Conservation (phyloP, 2,113 vertebrate species). For the Pomatorhinus ruficollis region DNA sequence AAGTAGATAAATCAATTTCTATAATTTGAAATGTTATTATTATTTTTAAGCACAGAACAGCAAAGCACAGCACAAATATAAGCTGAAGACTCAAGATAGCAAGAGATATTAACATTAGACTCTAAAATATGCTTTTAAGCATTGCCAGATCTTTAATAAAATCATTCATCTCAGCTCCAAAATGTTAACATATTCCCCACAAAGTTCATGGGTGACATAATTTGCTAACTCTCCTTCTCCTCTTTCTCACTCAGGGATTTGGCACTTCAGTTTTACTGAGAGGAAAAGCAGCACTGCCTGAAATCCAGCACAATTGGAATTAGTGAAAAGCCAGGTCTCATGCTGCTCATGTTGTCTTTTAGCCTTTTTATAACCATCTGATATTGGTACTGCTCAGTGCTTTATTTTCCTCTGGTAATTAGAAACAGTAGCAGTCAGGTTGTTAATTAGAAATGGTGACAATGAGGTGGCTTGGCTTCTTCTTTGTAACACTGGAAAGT, state of each 20-base stretch:
- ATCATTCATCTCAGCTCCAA: background rate
- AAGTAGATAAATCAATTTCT: background rate
- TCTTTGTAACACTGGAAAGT: background rate
- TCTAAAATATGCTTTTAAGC: background rate
- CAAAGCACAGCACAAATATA: background rate
- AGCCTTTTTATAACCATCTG: slow-evolving; percentile 65
- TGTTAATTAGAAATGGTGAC: slow-evolving; percentile 39
- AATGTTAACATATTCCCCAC: slow-evolving; percentile 21
- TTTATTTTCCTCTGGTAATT: slow-evolving; percentile 50
- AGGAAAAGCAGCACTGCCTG: slow-evolving; percentile 2
- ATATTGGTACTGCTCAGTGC: background rate
- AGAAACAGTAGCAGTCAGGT: slow-evolving; percentile 14
- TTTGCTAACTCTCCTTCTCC: slow-evolving; percentile 46
- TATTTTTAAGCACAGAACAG: slow-evolving; percentile 1
- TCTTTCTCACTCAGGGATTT: slow-evolving; percentile 36
- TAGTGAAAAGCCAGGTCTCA: slow-evolving; percentile 47
- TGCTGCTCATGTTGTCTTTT: slow-evolving; percentile 63
- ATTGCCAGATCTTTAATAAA: background rate
- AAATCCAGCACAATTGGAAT: slow-evolving; percentile 40
- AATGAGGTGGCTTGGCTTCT: background rate
- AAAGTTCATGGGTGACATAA: slow-evolving; percentile 17
- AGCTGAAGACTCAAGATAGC: background rate
- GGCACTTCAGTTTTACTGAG: slow-evolving; percentile 40
- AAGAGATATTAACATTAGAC: background rate
- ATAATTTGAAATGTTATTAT: background rate